These are phyloP conservation scores for Echinometra lucunter DNA, from an alignment of 53 echinoderm and acorn worm genomes.

Conservation along the genomic window DNA sequence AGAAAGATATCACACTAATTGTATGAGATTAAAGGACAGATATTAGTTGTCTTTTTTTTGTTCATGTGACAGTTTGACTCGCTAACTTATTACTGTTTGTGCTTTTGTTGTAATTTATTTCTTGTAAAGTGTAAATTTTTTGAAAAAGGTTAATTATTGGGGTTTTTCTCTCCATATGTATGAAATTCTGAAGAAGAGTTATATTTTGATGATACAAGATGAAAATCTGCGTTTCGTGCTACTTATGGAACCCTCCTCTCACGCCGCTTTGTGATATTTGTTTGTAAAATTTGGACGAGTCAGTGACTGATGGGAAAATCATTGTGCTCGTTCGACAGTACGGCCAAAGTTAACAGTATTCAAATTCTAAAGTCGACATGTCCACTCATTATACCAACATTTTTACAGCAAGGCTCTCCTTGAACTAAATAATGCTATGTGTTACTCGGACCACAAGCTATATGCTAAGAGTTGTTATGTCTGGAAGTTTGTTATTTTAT, in stretches of 20 bases:
- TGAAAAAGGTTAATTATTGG: conserved; percentile 22
- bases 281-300: background rate
- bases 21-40: background rate
- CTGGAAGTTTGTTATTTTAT: background rate
- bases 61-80: conserved; percentile 24
- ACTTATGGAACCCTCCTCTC: conserved; percentile 33
- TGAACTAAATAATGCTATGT: background rate
- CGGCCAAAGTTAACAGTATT: conserved; percentile 48
- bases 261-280: conserved; percentile 10
- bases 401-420: background rate
- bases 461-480: background rate
- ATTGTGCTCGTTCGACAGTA: background rate
- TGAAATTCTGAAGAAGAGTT: conserved; percentile 35
- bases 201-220: conserved; percentile 60
- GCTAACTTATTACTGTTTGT: conserved; percentile 68
- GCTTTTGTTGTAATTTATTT: conserved; percentile 71
- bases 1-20: conserved; percentile 11
- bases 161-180: conserved; percentile 35
- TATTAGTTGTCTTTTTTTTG: background rate
- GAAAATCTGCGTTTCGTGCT: conserved; percentile 30
- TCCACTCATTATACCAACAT: background rate
- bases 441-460: no score
- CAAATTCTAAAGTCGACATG: background rate
- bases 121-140: conserved; percentile 70
- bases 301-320: background rate